A percentile compares a stretch with the other conserved stretches of the same genome.
These are phyloP conservation scores for Dasyprocta punctata DNA, from an alignment of 2,113 vertebrate genomes.

Conservation along the genomic window DNA sequence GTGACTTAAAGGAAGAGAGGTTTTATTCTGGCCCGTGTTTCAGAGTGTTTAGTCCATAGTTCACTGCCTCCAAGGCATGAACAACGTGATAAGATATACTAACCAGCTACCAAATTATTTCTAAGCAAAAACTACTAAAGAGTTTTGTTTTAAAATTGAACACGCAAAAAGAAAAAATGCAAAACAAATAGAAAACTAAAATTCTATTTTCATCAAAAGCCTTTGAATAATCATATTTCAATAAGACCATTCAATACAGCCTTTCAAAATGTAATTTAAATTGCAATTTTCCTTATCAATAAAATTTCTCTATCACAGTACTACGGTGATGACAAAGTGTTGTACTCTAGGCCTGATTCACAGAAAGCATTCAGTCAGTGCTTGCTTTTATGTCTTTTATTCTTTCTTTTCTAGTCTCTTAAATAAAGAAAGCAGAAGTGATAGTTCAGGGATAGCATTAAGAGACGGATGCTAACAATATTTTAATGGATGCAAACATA, in stretches of 20 bases:
- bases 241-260: not conserved
- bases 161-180: not conserved
- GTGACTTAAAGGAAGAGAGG: not conserved
- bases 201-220: not conserved
- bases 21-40: not conserved
- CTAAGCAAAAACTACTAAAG: not conserved
- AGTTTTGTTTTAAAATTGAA: not conserved
- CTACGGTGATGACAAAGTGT: not conserved
- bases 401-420: not conserved
- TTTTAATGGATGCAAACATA: not conserved
- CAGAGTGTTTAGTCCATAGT: not conserved
- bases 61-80: not conserved
- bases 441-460: not conserved
- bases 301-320: not conserved
- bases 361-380: not conserved
- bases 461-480: not conserved
- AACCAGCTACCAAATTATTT: not conserved
- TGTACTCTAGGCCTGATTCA: not conserved
- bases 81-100: not conserved
- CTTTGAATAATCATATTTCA: not conserved
- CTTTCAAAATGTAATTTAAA: not conserved
- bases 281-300: not conserved
- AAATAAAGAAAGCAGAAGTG: not conserved
- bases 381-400: not conserved
- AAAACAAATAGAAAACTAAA: conserved; percentile 10